Base-by-base conservation (phyloP, 1,140 invertebrate species). In the Drosophila lini region DNA sequence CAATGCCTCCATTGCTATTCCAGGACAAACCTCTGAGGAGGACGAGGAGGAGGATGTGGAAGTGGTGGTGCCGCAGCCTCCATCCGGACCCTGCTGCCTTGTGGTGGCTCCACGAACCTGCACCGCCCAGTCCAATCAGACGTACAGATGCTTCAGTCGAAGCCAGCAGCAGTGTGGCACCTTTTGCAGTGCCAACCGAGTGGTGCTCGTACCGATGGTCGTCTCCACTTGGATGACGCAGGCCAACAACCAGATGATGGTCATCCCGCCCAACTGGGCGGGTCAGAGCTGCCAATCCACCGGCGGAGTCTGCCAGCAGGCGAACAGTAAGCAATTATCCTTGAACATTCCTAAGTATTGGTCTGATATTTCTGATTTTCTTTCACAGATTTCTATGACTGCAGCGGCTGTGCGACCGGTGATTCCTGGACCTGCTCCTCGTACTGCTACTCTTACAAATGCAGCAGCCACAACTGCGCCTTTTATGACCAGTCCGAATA, bases 381-480 rank as follows among this genome's bases (percentile, higher is more conserved):
- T 58, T 10, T 10, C 0, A 6, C 41, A 84, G 80, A 79, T 31
- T 50, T 53, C 34, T 67, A 84, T 11, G 89, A 91, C 38, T 91
- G 89, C 57, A 91, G 89, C 10, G 84, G 89, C 16, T 91, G 89
- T 62, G 60, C 71, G 0, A 4, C 5, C 6, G 64, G 77, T 11
- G 3, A 42, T 15, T 31, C 52, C 28, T 5, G 25, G n/a, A 31
- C 48, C 28, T 91, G 84, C 25, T 85, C 89, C 10, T 38, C 67
- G n/a, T 91, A 91, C 40, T 91, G 89, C 45, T 85, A 83, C 34
- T 65, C 53, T 3, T 91, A 80, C 40, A 68, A 47, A 2, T 91
- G 89, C 55, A 70, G 56, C 48, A 59, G 57, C 31, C 74, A 68
- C 53, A 81, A 48, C 15, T 91, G 88, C 3, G 63, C 47, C 31